These are phyloP conservation scores for Myotis vivesi DNA, from an alignment of 2,797 vertebrate genomes.

Conservation along the genomic window DNA sequence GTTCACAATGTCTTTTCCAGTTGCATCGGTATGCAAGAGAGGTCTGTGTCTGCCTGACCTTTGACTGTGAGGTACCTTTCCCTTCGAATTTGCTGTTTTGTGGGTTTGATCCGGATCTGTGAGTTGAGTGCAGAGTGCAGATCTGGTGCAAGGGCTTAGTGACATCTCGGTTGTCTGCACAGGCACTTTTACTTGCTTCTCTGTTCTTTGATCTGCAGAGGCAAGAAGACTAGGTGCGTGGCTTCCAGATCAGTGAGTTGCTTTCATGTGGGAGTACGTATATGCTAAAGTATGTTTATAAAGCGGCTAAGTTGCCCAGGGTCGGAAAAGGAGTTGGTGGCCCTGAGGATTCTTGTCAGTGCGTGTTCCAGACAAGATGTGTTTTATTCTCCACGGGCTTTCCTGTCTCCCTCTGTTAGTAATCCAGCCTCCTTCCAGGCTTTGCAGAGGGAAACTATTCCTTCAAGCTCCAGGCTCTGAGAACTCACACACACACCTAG, in stretches of 20 bases:
- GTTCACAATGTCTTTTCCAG: not conserved
- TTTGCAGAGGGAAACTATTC: not conserved
- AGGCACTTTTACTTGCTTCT: not conserved
- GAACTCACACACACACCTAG: not conserved
- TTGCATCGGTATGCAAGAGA: not conserved
- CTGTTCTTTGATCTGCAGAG: conserved; percentile 22
- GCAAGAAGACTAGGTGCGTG: not conserved
- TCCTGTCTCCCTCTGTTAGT: conserved; percentile 31
- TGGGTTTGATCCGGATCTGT: not conserved
- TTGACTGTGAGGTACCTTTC: not conserved
- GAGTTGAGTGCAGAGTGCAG: not conserved
- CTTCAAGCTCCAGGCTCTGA: not conserved
- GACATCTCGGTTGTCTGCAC: not conserved
- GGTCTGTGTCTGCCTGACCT: not conserved
- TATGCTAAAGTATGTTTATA: conserved; percentile 4
- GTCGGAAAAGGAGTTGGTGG: not conserved
- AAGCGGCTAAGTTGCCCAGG: not conserved
- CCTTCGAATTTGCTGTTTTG: not conserved
- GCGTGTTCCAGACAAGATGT: not conserved
- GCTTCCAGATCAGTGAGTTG: not conserved
- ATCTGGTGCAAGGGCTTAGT: not conserved
- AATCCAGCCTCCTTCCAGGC: not conserved
- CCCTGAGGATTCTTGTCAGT: not conserved
- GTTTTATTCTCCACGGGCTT: not conserved
- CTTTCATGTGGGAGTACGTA: not conserved